Evolutionary conservation across 2,797 vertebrate genomes (phyloP).

Genomic region (Acipenser transmontanus): DNA sequence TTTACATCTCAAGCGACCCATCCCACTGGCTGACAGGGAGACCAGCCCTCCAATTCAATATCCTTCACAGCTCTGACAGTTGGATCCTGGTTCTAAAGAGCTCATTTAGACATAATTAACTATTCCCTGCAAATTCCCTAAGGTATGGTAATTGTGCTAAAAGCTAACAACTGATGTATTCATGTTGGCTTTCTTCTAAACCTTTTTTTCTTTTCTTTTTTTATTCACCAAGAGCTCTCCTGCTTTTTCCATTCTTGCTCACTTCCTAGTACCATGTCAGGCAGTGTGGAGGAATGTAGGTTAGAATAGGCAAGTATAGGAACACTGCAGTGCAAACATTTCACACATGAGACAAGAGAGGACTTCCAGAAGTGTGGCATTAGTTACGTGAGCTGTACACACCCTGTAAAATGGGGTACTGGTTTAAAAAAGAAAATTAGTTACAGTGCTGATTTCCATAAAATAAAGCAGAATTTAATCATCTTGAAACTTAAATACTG

Average conservation of each 20-base stretch:
- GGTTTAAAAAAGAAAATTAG: not conserved
- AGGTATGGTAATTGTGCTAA: slow-evolving; percentile 61
- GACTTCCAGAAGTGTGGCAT: not conserved
- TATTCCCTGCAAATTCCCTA: slow-evolving; percentile 58
- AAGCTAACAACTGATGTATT: slow-evolving; percentile 62
- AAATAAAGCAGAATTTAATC: not conserved
- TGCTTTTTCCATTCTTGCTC: slow-evolving; percentile 36
- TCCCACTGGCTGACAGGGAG: slow-evolving; percentile 44
- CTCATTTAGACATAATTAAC: slow-evolving; percentile 65
- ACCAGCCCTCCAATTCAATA: slow-evolving; percentile 55
- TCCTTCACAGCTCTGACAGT: slow-evolving; percentile 56
- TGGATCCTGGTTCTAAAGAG: slow-evolving; percentile 51
- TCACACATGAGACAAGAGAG: slow-evolving; percentile 1
- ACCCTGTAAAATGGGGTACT: not conserved
- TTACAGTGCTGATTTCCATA: not conserved
- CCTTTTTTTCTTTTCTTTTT: slow-evolving; percentile 27
- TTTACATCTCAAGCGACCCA: slow-evolving; percentile 42
- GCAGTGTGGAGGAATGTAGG: slow-evolving; percentile 41
- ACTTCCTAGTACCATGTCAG: slow-evolving; percentile 46
- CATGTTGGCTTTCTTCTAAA: slow-evolving; percentile 48
- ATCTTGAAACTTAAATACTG: not conserved
- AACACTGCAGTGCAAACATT: slow-evolving; percentile 2
- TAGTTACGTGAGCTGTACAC: not conserved
- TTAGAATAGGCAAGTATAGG: slow-evolving; percentile 1
- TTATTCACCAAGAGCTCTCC: slow-evolving; percentile 21